Conservation (phyloP, 2,113 vertebrate genomes). For the Onychorhynchus coronatus region DNA sequence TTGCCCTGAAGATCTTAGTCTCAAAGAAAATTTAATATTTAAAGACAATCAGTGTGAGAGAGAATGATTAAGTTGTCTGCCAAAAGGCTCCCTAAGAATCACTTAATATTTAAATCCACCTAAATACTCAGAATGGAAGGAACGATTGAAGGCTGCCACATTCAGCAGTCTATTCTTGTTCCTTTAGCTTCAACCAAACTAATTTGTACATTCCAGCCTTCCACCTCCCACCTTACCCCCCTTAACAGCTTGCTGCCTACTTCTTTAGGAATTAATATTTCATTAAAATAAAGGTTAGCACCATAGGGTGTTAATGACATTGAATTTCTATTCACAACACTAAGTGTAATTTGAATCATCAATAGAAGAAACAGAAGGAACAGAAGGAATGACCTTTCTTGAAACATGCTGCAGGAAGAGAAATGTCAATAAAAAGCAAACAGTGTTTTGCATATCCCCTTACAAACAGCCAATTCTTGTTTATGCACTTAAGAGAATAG, state of each 20-base stretch:
- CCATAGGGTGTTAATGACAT: conserved; percentile 29
- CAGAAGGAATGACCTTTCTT: conserved; percentile 55
- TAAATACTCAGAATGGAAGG: not conserved
- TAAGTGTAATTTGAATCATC: conserved; percentile 54
- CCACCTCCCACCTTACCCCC: fast-evolving
- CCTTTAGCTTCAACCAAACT: not conserved
- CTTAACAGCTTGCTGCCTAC: not conserved
- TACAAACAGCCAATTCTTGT: conserved; percentile 39
- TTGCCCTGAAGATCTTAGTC: not conserved
- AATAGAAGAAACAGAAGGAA: conserved; percentile 21
- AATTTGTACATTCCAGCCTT: not conserved
- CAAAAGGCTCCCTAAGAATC: not conserved
- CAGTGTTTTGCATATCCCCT: conserved; percentile 9
- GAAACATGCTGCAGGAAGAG: conserved; percentile 22
- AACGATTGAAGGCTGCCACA: not conserved
- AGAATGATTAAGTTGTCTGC: not conserved
- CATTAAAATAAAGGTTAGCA: conserved; percentile 58
- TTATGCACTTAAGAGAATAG: not conserved
- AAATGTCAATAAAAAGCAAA: conserved; percentile 57
- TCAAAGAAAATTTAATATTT: conserved; percentile 15
- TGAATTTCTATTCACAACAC: conserved; percentile 13
- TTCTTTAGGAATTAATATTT: conserved; percentile 45
- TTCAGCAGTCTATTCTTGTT: not conserved
- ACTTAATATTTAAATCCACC: conserved; percentile 11
- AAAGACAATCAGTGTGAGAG: not conserved